Evolutionary conservation across 2,888 invertebrate genomes (phyloP).

Genomic region (Reticulitermes lucifugus): DNA sequence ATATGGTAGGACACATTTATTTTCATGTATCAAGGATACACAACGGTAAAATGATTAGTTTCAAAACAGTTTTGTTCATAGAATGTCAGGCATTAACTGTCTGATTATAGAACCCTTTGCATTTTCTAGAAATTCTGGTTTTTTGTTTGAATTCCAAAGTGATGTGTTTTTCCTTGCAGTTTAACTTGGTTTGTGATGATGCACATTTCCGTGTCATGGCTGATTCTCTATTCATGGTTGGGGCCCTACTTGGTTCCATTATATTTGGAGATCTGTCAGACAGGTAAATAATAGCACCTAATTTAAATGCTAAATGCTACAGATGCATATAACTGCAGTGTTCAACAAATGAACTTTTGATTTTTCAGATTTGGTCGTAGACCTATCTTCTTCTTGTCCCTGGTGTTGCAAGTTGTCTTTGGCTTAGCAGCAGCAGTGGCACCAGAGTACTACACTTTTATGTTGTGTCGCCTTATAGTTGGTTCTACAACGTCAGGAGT

Average conservation of each 20-base stretch:
- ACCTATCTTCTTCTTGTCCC: constrained; percentile 77
- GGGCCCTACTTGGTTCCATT: constrained; percentile 79
- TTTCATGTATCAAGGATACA: too few relatives aligned
- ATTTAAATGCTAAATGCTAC: too few relatives aligned
- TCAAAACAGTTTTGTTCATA: too few relatives aligned
- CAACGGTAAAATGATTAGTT: too few relatives aligned
- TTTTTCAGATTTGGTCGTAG: constrained; percentile 72
- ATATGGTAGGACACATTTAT: too few relatives aligned
- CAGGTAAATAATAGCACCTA: constrained; percentile 59
- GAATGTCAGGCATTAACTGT: too few relatives aligned
- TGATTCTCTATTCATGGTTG: constrained; percentile 78
- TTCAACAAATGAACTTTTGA: background rate
- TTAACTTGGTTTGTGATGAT: constrained; percentile 75
- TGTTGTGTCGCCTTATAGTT: constrained; percentile 73
- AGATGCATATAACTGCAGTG: background rate
- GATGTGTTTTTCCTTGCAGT: constrained; percentile 62
- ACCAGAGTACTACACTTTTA: constrained; percentile 76
- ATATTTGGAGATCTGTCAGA: constrained; percentile 80
- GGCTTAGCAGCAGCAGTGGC: constrained; percentile 75
- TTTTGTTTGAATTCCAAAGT: background rate
- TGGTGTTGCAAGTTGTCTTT: constrained; percentile 76
- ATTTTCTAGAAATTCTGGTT: background rate
- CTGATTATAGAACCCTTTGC: too few relatives aligned
- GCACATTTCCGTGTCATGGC: constrained; percentile 73
- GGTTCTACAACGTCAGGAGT: constrained; percentile 82